Evolutionary conservation across 1,140 invertebrate species (phyloP), one percentile per base, ranked within the genome.

Genomic region (Meloidogyne hapla): DNA sequence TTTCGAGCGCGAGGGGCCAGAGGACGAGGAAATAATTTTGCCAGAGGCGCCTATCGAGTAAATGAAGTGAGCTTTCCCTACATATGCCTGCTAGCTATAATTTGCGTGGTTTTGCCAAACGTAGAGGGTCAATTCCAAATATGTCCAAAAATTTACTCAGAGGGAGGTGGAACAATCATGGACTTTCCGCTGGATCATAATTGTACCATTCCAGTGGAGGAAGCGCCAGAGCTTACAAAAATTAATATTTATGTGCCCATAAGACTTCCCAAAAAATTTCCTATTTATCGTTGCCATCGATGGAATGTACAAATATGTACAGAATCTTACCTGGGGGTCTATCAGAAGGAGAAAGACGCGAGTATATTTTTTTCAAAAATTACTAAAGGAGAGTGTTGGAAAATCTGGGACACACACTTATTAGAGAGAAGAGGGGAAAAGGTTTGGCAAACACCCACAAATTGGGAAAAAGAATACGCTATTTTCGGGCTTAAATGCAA

Each of bases 251-350:
- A 23, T 18, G 28, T 69, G 4, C 67, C 67, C 13, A 69, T 69
- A 3, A 40, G 67, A 23, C 21, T 69, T 2, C 67, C 67, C 0
- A 40, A 48, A 9, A 13, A 21, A 1, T 69, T 69, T 69, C 67
- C 26, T 3, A 26, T 38, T 15, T 69, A 38, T 15, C 21, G 48
- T 13, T 69, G 67, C 5, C 40, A 42, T 13, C 6, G 40, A 9
- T 69, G 67, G 67, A 69, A 69, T 13, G 67, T 38, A 10, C 23
- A n/a, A 26, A 68, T 45, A 0, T 68, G 66, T 45, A 68, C 66
- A 0, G 66, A 25, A 42, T 23, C 21, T 21, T 66, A 33, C 21
- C 8, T 66, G 0, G 18, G 23, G n/a, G 25, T 67, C 9, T 23
- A n/a, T 33, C 33, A 8, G 0, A 18, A n/a, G 21, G 66, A 67